phyloP scores from a whole-genome alignment of 2,888 invertebrate genomes.

The Cephus nigrinus region DNA sequence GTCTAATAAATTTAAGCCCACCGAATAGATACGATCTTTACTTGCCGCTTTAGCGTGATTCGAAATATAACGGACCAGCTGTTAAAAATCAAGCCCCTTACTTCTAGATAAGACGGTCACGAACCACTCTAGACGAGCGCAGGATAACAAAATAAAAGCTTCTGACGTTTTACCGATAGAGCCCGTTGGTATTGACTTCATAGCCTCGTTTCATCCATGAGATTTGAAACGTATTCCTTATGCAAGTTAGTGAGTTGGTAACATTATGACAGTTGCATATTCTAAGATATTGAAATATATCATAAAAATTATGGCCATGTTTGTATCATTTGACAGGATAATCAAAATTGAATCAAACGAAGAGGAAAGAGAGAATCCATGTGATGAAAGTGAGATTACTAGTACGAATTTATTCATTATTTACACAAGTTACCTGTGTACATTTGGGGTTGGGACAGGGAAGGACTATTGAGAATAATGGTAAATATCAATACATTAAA shows the following conservation, averaged over 20 bases:
- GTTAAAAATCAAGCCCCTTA: neutral
- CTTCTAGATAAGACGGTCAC: neutral
- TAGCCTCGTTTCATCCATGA: neutral
- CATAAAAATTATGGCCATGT: neutral
- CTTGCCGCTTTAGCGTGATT: neutral
- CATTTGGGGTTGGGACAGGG: slow-evolving; percentile 25
- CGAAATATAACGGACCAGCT: neutral
- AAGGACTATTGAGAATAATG: slow-evolving; percentile 33
- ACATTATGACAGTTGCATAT: neutral
- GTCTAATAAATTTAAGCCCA: neutral
- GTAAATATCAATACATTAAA: slow-evolving; percentile 45
- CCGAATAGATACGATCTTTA: neutral
- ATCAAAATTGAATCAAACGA: neutral
- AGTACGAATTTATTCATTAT: slow-evolving; percentile 47
- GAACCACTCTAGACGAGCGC: neutral
- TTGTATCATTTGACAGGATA: neutral
- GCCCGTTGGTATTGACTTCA: neutral
- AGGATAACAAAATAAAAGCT: neutral
- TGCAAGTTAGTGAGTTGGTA: neutral
- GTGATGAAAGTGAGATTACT: slow-evolving; percentile 16
- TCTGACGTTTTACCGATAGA: neutral
- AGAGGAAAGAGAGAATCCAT: neutral
- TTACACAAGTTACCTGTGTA: slow-evolving; percentile 43
- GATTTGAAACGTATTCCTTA: neutral
- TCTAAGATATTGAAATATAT: neutral